These are phyloP conservation scores for Drosophila cognata DNA, from an alignment of 2,888 invertebrate species.

Conservation along the genomic window DNA sequence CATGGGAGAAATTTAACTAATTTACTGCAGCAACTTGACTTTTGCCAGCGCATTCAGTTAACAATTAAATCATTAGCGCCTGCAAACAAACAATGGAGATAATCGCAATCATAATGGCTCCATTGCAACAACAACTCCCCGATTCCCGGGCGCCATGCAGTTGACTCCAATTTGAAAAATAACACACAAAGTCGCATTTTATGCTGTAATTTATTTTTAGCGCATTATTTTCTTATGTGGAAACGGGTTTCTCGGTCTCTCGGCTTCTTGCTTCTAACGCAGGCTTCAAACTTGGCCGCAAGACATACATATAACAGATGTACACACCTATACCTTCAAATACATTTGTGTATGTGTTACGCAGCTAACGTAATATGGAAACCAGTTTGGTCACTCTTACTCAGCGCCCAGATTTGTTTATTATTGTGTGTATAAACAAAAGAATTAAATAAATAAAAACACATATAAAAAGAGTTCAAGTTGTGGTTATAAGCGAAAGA, in stretches of 20 bases:
- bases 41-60: constrained; percentile 18
- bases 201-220: constrained; percentile 79
- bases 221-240: constrained; percentile 47
- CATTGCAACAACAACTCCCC: constrained; percentile 23
- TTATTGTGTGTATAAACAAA: constrained; percentile 30
- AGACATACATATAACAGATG: constrained; percentile 16
- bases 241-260: constrained; percentile 70
- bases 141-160: constrained; percentile 18
- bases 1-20: background rate
- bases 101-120: constrained; percentile 33
- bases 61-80: constrained; percentile 52
- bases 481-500: background rate
- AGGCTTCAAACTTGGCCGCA: constrained; percentile 25
- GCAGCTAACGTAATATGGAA: constrained; percentile 48
- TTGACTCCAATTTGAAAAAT: constrained; percentile 51
- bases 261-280: constrained; percentile 53
- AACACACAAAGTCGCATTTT: constrained; percentile 38
- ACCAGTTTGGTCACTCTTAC: constrained; percentile 81
- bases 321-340: constrained; percentile 4
- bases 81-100: constrained; percentile 42
- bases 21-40: constrained; percentile 26
- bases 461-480: constrained; percentile 6
- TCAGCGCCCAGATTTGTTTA: constrained; percentile 54
- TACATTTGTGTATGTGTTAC: constrained; percentile 1
- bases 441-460: background rate